Evolutionary conservation across 2,113 vertebrate genomes (phyloP).

Genomic region (Galeopterus variegatus): DNA sequence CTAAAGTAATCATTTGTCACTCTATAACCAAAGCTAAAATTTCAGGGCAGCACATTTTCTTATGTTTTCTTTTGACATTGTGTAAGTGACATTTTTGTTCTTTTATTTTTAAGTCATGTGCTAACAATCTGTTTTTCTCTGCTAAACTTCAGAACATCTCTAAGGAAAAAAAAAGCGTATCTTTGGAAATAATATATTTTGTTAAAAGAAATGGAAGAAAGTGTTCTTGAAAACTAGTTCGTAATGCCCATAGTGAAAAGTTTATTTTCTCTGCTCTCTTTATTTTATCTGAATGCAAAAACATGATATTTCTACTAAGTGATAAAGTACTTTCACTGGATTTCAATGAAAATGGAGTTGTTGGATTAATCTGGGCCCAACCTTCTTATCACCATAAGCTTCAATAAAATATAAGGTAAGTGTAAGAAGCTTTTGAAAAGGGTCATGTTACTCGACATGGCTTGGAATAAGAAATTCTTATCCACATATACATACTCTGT

Average conservation of each 20-base stretch:
- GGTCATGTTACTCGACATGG: neutral
- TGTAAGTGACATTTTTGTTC: slow-evolving; percentile 21
- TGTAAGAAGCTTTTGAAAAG: slow-evolving; percentile 14
- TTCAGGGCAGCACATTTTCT: neutral
- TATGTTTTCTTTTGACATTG: slow-evolving; percentile 5
- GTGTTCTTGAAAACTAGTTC: slow-evolving; percentile 46
- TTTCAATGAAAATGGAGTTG: slow-evolving; percentile 53
- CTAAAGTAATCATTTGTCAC: slow-evolving; percentile 56
- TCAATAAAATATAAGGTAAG: slow-evolving; percentile 47
- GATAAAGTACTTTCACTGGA: slow-evolving; percentile 55
- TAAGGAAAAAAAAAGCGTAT: slow-evolving; percentile 74
- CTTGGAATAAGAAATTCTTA: slow-evolving; percentile 42
- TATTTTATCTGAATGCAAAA: slow-evolving; percentile 67
- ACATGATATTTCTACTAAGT: slow-evolving; percentile 49
- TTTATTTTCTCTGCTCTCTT: slow-evolving; percentile 3
- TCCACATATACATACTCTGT: neutral
- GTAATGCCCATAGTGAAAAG: slow-evolving; percentile 13
- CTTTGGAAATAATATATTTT: slow-evolving; percentile 70
- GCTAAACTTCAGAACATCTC: slow-evolving; percentile 74
- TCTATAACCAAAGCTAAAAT: slow-evolving; percentile 44
- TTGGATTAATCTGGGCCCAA: slow-evolving; percentile 39
- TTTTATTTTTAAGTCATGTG: slow-evolving; percentile 70
- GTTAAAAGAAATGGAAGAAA: slow-evolving; percentile 59
- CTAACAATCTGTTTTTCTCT: slow-evolving; percentile 64
- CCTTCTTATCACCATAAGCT: slow-evolving; percentile 48